Base-by-base conservation (phyloP, 2,797 vertebrate species). In the Channa striata region DNA sequence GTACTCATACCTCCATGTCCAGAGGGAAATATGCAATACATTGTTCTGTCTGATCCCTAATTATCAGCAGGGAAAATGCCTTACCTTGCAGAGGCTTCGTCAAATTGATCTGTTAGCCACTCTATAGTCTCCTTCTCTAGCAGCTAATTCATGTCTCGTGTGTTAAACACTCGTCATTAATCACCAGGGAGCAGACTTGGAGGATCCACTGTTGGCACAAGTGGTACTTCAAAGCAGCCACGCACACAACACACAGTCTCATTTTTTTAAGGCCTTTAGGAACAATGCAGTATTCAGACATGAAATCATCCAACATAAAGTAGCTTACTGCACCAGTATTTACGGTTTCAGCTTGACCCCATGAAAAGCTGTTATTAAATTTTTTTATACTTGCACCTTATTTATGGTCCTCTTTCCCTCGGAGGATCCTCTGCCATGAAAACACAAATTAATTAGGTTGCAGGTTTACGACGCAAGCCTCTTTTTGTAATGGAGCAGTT, bases 111-210 rank as follows among this genome's bases (percentile, higher is more conserved):
- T 30, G 20, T 59, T 48, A 36, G 77, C 49, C 44, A 59, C 60
- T 75, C 2, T 0, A 77, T 73, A 59, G 12, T 0, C 47, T 76
- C 36, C 64, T 16, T 44, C 72, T 50, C 21, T 37, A 47, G 59
- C 64, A 72, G 58, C 68, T 68, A 66, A 89, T 84, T 71, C 68
- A 75, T 61, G 61, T 60, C 52, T 48, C 47, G 19, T 34, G 30
- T 68, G 60, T 77, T 59, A 33, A 74, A 72, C 67, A 50, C 69
- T 66, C 57, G 19, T 37, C 64, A 75, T 83, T 79, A 69, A 83
- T 82, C 50, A 56, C 43, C 51, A 6, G 21, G 44, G 23, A 39
- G 52, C 62, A 76, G 77, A 79, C 66, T n/a, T 9, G 1, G 43
- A 59, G 68, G 68, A 37, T 68, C 54, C 66, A 23, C 30, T 30